Evolutionary conservation across 2,888 invertebrate genomes (phyloP).

Genomic region (Hydropsyche betteni): DNA sequence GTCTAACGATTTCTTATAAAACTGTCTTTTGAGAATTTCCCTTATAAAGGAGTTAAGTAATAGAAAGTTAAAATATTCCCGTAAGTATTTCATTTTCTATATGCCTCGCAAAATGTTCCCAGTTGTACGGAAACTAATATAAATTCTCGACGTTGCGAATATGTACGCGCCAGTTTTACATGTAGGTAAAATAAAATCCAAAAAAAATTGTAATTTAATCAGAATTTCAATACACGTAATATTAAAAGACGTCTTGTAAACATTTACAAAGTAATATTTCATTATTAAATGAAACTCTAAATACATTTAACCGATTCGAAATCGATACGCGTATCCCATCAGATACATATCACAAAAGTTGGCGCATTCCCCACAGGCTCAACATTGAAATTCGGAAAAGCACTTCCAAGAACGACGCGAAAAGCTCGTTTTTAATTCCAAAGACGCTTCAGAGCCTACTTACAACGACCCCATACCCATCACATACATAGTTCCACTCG

Average conservation of each 20-base stretch:
- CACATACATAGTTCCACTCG: slow-evolving; percentile 41
- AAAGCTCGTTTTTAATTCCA: slow-evolving; percentile 27
- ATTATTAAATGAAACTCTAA: too few relatives aligned
- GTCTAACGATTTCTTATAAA: slow-evolving; percentile 41
- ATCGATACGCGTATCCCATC: too few relatives aligned
- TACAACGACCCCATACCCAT: slow-evolving; percentile 5
- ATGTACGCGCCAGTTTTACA: background rate
- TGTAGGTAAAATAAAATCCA: too few relatives aligned
- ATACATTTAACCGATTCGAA: too few relatives aligned
- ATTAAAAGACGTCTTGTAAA: too few relatives aligned
- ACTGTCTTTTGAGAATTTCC: slow-evolving; percentile 46
- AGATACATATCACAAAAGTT: too few relatives aligned
- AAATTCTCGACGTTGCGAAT: slow-evolving; percentile 17
- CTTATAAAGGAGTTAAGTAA: slow-evolving; percentile 41
- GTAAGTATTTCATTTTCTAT: slow-evolving; percentile 40
- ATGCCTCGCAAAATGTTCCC: slow-evolving; percentile 26
- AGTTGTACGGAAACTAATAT: slow-evolving; percentile 27
- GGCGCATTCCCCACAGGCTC: too few relatives aligned
- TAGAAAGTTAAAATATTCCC: slow-evolving; percentile 41
- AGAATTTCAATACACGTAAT: too few relatives aligned
- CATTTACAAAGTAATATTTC: too few relatives aligned
- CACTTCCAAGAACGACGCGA: background rate
- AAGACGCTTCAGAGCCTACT: slow-evolving; percentile 6
- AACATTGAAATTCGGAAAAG: slow-evolving; percentile 19
- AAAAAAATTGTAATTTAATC: background rate